Evolutionary conservation across 2,797 vertebrate species (phyloP), one percentile per base, ranked within the genome.

Genomic region (Emys orbicularis): DNA sequence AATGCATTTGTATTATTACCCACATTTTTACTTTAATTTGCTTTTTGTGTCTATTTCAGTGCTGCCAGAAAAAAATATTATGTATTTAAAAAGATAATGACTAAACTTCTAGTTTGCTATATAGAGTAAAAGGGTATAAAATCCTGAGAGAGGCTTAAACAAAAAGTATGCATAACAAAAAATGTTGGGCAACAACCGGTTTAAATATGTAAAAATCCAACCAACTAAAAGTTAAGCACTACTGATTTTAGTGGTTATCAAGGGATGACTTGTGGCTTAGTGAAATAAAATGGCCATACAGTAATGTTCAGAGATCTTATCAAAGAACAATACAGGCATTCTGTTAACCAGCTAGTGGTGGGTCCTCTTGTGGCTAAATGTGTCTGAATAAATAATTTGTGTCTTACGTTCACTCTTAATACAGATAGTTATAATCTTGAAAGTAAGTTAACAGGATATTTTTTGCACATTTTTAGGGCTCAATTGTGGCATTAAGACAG

Each of bases 131-230:
- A 31, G 44, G 5, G 12, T 94, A 49, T 88, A 95, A 95, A 94
- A 92, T 84, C 50, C 80, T 82, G 37, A 84, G 18, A 65, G 5
- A 83, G 41, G 89, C n/a, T 87, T 61, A 87, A 50, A 68, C 41
- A 85, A 59, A 83, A 92, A 86, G 79, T 77, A 19, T 23, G 4
- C 84, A 86, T 93, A 94, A 65, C 53, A 80, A 49, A 93, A 97
- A 83, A 80, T 57, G n/a, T 25, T 52, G 27, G 41, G 68, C 86
- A 92, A 86, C 84, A 90, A 83, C 76, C 61, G 53, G 72, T 83
- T 34, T 54, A 74, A 92, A 68, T 72, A 79, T 87, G 68, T 92
- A 86, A 89, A 93, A 93, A 95, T 94, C 54, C 59, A 57, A 52
- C 31, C 93, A 80, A 77, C 80, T 79, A 72, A 79, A 49, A 27